Conservation (phyloP, 2,113 vertebrate genomes). For the Poecilia latipinna region DNA sequence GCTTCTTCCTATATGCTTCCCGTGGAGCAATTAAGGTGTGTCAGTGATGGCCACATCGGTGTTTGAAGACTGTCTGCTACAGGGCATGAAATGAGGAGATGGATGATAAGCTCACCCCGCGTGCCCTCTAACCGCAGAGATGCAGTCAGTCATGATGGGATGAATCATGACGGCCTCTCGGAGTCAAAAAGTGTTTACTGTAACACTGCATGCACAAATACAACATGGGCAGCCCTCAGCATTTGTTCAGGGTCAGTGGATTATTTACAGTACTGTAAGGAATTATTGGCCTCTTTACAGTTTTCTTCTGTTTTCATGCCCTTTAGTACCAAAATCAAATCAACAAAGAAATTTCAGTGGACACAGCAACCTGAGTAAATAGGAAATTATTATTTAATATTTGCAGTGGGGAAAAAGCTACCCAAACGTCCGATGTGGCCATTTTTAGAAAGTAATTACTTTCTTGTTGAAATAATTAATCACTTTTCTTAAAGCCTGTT, state of each 20-base stretch:
- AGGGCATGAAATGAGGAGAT: constrained; percentile 66
- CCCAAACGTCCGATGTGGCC: no score
- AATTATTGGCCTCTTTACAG: not conserved
- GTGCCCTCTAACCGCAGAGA: constrained; percentile 41
- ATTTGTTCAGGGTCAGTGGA: constrained; percentile 10
- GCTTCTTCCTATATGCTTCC: constrained; percentile 25
- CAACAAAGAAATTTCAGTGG: not conserved
- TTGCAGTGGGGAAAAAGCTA: no score
- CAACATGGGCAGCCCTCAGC: constrained; percentile 4
- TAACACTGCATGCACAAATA: constrained; percentile 18
- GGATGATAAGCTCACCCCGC: constrained; percentile 69
- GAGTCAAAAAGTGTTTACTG: constrained; percentile 46
- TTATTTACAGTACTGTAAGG: not conserved
- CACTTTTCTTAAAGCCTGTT: no score
- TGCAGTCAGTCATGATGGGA: constrained; percentile 59
- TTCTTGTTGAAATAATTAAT: no score
- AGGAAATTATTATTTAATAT: not conserved
- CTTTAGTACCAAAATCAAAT: not conserved
- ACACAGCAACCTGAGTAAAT: not conserved
- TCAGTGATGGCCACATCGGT: constrained; percentile 54
- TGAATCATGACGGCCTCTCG: constrained; percentile 58
- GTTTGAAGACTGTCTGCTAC: constrained; percentile 50
- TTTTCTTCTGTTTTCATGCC: not conserved
- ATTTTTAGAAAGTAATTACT: no score
- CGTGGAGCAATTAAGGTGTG: constrained; percentile 44